A percentile compares a stretch with the other conserved stretches of the same genome.
Conservation (phyloP, 2,113 vertebrate species). For the Arothron firmamentum region DNA sequence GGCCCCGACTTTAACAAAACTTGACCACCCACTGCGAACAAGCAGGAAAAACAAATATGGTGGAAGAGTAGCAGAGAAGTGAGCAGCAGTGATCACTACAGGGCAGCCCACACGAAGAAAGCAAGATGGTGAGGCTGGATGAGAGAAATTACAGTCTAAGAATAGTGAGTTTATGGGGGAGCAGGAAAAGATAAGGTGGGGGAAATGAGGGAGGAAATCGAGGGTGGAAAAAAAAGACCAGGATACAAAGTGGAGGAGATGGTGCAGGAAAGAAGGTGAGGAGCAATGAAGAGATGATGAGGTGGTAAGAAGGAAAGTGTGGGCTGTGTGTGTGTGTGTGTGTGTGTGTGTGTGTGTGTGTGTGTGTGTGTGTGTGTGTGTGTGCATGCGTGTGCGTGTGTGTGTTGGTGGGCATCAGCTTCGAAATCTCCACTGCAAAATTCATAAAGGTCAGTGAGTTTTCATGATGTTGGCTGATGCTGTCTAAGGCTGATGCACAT, state of each 20-base stretch:
- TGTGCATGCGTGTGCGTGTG: not conserved
- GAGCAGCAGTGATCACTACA: constrained; percentile 22
- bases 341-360: not conserved
- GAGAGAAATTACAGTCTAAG: constrained; percentile 47
- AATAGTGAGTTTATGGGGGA: constrained; percentile 43
- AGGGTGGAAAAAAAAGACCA: constrained; percentile 24
- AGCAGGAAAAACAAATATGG: not conserved
- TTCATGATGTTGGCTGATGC: constrained; percentile 25
- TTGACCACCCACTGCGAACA: constrained; percentile 4
- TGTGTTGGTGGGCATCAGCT: constrained; percentile 17
- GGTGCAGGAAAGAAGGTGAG: not conserved
- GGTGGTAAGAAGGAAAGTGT: constrained; percentile 13
- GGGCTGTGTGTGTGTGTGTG: constrained; percentile 1
- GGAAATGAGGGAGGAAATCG: constrained; percentile 60
- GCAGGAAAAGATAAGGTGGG: constrained; percentile 30
- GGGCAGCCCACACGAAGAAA: not conserved
- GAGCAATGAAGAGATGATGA: constrained; percentile 41
- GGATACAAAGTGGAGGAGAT: constrained; percentile 7
- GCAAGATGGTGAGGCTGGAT: constrained; percentile 3
- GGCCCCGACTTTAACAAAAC: constrained; percentile 16
- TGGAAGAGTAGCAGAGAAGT: not conserved
- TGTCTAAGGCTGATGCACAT: no score
- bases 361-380: not conserved
- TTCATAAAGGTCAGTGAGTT: constrained; percentile 60
- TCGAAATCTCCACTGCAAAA: constrained; percentile 50